Evolutionary conservation across 2,113 vertebrate species (phyloP).

Genomic region (Platichthys stellatus): DNA sequence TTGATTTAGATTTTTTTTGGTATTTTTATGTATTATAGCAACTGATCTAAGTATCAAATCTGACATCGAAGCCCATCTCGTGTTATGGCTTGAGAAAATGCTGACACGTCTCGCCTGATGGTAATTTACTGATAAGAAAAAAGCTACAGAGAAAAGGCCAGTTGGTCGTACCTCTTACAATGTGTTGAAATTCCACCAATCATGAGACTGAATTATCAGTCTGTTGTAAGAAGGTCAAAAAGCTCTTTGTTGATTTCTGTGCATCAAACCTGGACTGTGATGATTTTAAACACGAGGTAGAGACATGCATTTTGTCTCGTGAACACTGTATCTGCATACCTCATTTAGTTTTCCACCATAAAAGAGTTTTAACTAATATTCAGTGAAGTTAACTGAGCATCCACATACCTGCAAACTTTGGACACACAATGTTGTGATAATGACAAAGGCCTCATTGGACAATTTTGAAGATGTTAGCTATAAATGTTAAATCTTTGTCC

Average conservation of each 20-base stretch:
- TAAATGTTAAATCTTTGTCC: conserved; percentile 2
- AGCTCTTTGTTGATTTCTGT: conserved; percentile 38
- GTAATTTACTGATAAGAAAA: conserved; percentile 51
- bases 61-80: conserved; percentile 48
- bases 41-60: conserved; percentile 49
- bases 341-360: conserved; percentile 5
- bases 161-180: conserved; percentile 17
- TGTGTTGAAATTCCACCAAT: conserved; percentile 36
- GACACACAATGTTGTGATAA: background rate
- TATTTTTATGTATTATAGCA: conserved; percentile 18
- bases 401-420: conserved; percentile 2
- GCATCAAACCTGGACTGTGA: conserved; percentile 17
- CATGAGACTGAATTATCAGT: conserved; percentile 12
- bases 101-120: conserved; percentile 18
- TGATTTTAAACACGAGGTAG: conserved; percentile 66
- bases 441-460: conserved; percentile 26
- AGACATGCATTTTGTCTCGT: conserved; percentile 50
- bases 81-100: conserved; percentile 65
- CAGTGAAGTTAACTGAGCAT: conserved; percentile 30
- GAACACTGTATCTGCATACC: conserved; percentile 35
- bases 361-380: conserved; percentile 28
- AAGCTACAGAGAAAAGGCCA: conserved; percentile 54
- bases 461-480: conserved; percentile 19
- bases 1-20: conserved; percentile 16
- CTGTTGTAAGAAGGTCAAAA: conserved; percentile 13